phyloP scores from a whole-genome alignment of 2,113 vertebrate genomes.

The Rhea pennata region DNA sequence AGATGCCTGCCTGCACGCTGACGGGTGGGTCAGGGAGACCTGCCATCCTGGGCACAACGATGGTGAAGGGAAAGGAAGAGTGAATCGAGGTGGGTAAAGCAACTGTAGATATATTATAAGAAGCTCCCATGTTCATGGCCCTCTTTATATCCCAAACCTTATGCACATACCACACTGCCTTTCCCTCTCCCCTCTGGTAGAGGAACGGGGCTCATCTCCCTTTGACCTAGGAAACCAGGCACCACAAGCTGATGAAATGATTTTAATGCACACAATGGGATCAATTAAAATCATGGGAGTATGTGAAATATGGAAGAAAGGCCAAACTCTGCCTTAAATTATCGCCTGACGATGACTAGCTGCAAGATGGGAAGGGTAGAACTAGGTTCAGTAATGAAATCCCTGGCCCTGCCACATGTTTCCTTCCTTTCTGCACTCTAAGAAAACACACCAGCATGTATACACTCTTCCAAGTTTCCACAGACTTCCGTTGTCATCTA shows the following conservation, averaged over 20 bases:
- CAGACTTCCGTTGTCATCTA: neutral
- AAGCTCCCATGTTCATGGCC: neutral
- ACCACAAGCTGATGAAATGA: neutral
- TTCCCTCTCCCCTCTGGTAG: neutral
- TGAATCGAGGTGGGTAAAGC: neutral
- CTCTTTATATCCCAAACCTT: neutral
- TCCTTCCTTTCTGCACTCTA: accelerated
- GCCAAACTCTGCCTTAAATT: neutral
- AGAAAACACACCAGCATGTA: neutral
- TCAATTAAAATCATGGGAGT: neutral
- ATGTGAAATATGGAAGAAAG: neutral
- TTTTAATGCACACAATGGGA: neutral
- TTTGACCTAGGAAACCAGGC: neutral
- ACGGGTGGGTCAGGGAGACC: neutral
- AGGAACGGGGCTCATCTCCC: neutral
- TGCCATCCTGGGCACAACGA: neutral
- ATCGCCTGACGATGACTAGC: neutral
- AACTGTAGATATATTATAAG: neutral
- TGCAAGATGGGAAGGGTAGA: accelerated
- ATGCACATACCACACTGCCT: neutral
- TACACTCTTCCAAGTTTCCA: neutral
- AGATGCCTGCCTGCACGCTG: accelerated
- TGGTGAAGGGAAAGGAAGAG: neutral
- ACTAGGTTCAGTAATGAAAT: accelerated
- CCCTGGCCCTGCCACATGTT: neutral